Evolutionary conservation across 1,140 invertebrate genomes (phyloP), one percentile per base, ranked within the genome.

Genomic region (Nixonia krombeini): DNA sequence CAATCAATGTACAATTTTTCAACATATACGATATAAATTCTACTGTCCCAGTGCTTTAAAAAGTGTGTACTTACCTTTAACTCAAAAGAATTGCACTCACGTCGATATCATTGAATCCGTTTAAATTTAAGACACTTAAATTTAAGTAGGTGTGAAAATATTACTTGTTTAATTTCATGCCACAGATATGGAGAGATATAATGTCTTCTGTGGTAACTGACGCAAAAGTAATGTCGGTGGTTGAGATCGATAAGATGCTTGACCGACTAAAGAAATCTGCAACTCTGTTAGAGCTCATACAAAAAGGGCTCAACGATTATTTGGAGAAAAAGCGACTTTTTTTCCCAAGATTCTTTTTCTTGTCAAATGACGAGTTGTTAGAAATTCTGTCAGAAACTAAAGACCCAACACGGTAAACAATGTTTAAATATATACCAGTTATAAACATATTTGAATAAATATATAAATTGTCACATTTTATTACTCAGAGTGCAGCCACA

Each of bases 381-480:
- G 97, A 98, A 86, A 98, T 99, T 74, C 83, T 99, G 26, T 97
- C 96, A 0, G 95, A 98, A 85, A 98, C 96, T 0, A 98, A 98
- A 85, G 96, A 98, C 88, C 96, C 96, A 0, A 96, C 92, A 52
- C 88, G 93, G 92, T 93, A 84, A 73, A 46, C 57, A 21, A 21
- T 13, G n/a, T n/a, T n/a, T n/a, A n/a, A n/a, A n/a, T n/a, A n/a
- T n/a, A n/a, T n/a, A n/a, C n/a, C n/a, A n/a, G n/a, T n/a, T n/a
- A n/a, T n/a, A n/a, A n/a, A n/a, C n/a, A n/a, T n/a, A n/a, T n/a
- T n/a, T n/a, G n/a, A 4, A 13, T 25, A 26, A 18, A 26, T 61
- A 35, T 38, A 8, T 21, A 3, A 21, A 21, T 21, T 3, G 2
- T 21, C 21, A 31, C 2, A 31, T 31, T 31, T 31, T 9, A 26